phyloP scores from a whole-genome alignment of 2,888 invertebrate genomes.

The Ichneumoninae sp. region DNA sequence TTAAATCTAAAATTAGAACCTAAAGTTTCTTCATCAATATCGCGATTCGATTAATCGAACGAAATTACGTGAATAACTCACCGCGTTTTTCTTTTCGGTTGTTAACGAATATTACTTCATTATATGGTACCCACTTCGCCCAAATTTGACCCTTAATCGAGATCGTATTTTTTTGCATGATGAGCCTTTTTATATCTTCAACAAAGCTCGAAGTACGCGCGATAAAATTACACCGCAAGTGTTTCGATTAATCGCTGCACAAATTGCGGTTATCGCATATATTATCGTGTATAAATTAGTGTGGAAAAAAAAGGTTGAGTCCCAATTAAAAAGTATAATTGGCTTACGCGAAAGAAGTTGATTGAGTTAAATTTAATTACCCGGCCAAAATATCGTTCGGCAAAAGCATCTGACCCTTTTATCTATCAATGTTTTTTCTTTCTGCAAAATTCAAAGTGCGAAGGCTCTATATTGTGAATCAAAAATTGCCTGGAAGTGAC shows the following conservation, averaged over 20 bases:
- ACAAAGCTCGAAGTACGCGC: too few relatives aligned
- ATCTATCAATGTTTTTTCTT: slow-evolving; percentile 2
- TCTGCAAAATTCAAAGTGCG: slow-evolving; percentile 35
- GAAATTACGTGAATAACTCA: not conserved
- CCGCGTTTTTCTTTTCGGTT: not conserved
- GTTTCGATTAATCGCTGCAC: too few relatives aligned
- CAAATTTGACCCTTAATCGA: too few relatives aligned
- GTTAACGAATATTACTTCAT: not conserved
- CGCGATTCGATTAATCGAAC: not conserved
- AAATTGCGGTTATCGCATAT: too few relatives aligned
- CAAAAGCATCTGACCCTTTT: not conserved
- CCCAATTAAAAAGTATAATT: not conserved
- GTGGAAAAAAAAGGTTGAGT: not conserved
- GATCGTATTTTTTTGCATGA: too few relatives aligned
- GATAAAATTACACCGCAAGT: too few relatives aligned
- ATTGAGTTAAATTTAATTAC: not conserved
- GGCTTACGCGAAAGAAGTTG: not conserved
- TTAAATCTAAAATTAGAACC: not conserved
- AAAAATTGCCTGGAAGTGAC: slow-evolving; percentile 16
- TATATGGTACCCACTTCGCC: too few relatives aligned
- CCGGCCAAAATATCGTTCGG: not conserved
- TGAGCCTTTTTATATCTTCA: too few relatives aligned
- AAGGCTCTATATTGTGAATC: slow-evolving; percentile 22
- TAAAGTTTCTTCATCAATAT: not conserved
- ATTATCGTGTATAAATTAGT: not conserved